phyloP scores from a whole-genome alignment of 2,113 vertebrate species.

The Micromys minutus region DNA sequence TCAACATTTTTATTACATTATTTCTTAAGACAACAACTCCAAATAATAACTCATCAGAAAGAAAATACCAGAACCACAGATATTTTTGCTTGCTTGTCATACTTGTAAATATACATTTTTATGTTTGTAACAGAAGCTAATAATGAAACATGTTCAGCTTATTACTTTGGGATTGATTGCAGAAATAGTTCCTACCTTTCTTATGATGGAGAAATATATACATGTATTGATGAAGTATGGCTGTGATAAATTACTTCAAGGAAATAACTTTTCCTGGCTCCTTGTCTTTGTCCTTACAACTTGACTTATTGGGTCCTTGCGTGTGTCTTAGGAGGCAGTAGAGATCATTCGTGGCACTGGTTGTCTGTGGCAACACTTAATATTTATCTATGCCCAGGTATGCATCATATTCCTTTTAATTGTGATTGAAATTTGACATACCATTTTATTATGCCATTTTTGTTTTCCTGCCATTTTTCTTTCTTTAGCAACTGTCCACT shows the following conservation, averaged over 20 bases:
- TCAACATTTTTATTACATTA: slow-evolving; percentile 67
- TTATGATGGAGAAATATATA: slow-evolving; percentile 24
- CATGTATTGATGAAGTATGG: slow-evolving; percentile 40
- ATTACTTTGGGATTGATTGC: slow-evolving; percentile 63
- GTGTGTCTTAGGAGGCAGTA: neutral
- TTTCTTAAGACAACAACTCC: slow-evolving; percentile 63
- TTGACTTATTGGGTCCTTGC: neutral
- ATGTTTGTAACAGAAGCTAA: slow-evolving; percentile 60
- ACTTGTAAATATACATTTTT: slow-evolving; percentile 51
- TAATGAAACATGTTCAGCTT: slow-evolving; percentile 64
- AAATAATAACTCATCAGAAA: slow-evolving; percentile 59
- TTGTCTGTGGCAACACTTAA: neutral
- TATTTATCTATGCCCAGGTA: neutral
- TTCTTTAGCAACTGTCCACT: neutral
- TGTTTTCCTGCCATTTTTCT: neutral
- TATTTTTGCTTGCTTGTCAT: slow-evolving; percentile 69
- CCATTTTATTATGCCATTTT: neutral
- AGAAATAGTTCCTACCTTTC: slow-evolving; percentile 60
- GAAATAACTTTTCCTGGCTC: slow-evolving; percentile 18
- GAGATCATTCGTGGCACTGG: neutral
- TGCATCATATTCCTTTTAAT: neutral
- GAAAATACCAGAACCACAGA: slow-evolving; percentile 48
- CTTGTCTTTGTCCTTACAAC: neutral
- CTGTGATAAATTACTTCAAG: slow-evolving; percentile 49
- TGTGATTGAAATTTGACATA: neutral